Base-by-base conservation (phyloP, 2,888 invertebrate genomes). In the Hydroisotoma schaefferi region DNA sequence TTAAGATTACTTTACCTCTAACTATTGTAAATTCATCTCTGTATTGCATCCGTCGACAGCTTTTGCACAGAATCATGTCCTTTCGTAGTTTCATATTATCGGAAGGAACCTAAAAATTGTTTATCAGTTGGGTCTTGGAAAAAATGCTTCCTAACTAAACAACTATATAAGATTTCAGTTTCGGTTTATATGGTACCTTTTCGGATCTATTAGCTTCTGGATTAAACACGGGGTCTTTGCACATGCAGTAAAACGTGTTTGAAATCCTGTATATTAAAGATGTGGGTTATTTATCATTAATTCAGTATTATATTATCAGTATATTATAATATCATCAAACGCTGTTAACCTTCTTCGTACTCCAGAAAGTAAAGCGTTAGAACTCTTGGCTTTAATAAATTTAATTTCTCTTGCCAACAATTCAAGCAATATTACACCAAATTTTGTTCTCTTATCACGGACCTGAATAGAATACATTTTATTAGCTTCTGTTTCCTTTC, bases 1-100 rank as follows among this genome's bases (percentile, higher is more conserved):
- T n/a, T 10, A 33, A 33, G 15, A 33, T 6, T 15, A 33, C 8
- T 10, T 46, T 5, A 46, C 46, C 53, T 18, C 63, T 52, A 27
- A 66, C 47, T 43, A 72, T 68, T 0, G 71, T 68, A 40, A 72
- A 72, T 54, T 68, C 66, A 28, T 69, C 72, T 18, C 68, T 54
- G 57, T 62, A 63, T 38, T 64, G 61, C 65, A 71, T 66, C 43
- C 66, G 12, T 23, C 66, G 44, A 46, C 72, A 72, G 4, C 68
- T 67, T 23, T 68, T 68, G 47, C 72, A 72, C 44, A 68, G 69
- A 0, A 67, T 52, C 70, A 72, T 71, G 46, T 72, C 40, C 40
- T 40, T 71, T 12, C 65, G 55, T 22, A 72, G 57, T 33, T 69
- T 71, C 27, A 47, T 57, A 25, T 48, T 44, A 18, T 72, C 71